Conservation (phyloP, 2,888 invertebrate genomes). For the Oasisia sp. region DNA sequence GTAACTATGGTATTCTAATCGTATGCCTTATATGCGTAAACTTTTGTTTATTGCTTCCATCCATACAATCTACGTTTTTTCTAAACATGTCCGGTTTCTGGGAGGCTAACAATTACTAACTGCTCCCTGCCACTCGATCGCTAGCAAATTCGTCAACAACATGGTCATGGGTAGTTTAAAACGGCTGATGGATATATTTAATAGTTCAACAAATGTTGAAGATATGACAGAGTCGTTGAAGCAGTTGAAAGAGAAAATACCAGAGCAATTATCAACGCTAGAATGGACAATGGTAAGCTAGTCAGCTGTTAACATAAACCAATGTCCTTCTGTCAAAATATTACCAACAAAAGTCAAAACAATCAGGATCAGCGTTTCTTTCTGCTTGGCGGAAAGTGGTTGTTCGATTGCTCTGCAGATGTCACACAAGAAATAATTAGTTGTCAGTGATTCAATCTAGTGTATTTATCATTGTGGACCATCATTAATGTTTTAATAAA, state of each 20-base stretch:
- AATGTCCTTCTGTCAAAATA: neutral
- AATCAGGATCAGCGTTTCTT: too few relatives aligned
- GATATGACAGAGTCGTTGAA: conserved; percentile 30
- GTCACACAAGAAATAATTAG: too few relatives aligned
- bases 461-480: too few relatives aligned
- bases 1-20: neutral
- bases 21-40: neutral
- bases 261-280: conserved; percentile 28
- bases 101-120: neutral
- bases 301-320: neutral
- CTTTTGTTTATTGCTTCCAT: neutral
- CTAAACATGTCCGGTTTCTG: neutral
- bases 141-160: neutral
- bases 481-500: too few relatives aligned
- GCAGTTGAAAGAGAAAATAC: conserved; percentile 30
- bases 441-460: too few relatives aligned
- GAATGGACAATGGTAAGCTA: conserved; percentile 33
- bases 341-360: neutral
- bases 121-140: neutral
- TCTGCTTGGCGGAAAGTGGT: neutral
- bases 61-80: neutral
- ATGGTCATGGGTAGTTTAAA: neutral
- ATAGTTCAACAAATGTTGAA: conserved; percentile 18
- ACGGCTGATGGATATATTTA: neutral
- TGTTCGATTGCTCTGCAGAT: neutral